Base-by-base conservation (phyloP, 2,797 vertebrate genomes). In the Phoebastria nigripes region DNA sequence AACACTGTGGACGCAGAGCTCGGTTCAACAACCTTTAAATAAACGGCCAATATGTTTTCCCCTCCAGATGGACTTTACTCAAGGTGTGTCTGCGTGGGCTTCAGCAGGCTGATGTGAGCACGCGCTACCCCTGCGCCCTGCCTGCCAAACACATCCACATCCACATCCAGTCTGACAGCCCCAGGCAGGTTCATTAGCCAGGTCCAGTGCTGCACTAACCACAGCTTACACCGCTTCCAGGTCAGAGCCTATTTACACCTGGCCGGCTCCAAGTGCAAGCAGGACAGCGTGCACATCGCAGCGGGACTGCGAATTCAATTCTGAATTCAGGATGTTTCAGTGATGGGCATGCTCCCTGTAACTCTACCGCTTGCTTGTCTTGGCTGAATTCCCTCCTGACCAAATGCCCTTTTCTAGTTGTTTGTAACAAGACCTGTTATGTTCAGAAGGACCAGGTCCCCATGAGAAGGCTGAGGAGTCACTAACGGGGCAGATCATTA, bases 1-100 rank as follows among this genome's bases (percentile, higher is more conserved):
- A 93, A 94, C 63, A 26, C 35, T 74, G 84, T 94, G 90, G 81
- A 89, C 3, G 26, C 88, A 95, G 91, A 86, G 59, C 82, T 90
- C 8, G 6, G 83, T 79, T 90, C 96, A 91, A 69, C 84, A 93
- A 70, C 65, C 78, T 91, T 95, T 94, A 94, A 81, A 94, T 84
- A 93, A 95, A 92, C 9, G 54, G 41, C 67, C 78, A 49, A 10
- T 62, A 54, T 63, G 79, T 59, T 94, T 94, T 86, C 37, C 33
- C 20, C 14, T 73, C 72, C 69, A 56, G 29, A 33, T 66, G 62
- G 76, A 24, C 42, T 86, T 76, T 58, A 20, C 39, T 71, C 8
- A 39, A 51, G 33, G 7, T 54, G 12, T 39, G 22, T 55, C 58
- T 65, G 12, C 1, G 0, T 33, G 69, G 70, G 39, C 29, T 90